Evolutionary conservation across 2,888 invertebrate species (phyloP), one percentile per base, ranked within the genome.

Genomic region (Gymnocheta viridis): DNA sequence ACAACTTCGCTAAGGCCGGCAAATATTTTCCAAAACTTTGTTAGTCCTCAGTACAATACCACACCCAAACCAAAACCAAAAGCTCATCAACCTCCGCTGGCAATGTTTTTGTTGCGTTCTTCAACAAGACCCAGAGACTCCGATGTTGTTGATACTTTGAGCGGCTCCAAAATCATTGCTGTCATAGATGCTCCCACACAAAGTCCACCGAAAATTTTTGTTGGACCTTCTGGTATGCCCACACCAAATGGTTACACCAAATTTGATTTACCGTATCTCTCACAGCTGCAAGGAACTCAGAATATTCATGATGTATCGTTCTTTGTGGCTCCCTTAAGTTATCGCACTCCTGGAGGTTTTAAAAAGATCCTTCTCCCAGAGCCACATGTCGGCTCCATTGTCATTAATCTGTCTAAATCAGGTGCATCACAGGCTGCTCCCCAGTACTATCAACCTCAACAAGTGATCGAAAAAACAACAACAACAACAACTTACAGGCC

Each of bases 301-400:
- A 96, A 96, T 91, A 93, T 96, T 1, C 94, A 95, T 72, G 95
- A 96, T 86, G 90, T 96, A 0, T 96, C 96, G 0, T 97, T 97
- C 91, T 97, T 97, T 87, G 97, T 97, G 7, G 97, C 97, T 0
- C 97, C 97, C 0, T 91, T 96, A 27, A 97, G 96, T 88, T 97
- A 96, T 88, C 95, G 95, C 86, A 95, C 96, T n/a, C 97, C 96
- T 0, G 93, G 94, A 62, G 97, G 97, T 3, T 97, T 96, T 89
- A 95, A 96, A 0, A 97, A 97, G 92, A 97, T 97, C 85, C 95
- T 96, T 0, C 94, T 97, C 89, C 97, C 97, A 0, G 95, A 96
- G 14, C 97, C 97, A 0, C 97, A 97, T 88, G 96, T 97, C 0
- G 97, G 97, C 0, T 96, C 96, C 0, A 96, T 97, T 4, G 96